A percentile compares a stretch with the other conserved stretches of the same genome.
These are phyloP conservation scores for Larimichthys crocea DNA, from an alignment of 2,113 vertebrate genomes.

Conservation along the genomic window DNA sequence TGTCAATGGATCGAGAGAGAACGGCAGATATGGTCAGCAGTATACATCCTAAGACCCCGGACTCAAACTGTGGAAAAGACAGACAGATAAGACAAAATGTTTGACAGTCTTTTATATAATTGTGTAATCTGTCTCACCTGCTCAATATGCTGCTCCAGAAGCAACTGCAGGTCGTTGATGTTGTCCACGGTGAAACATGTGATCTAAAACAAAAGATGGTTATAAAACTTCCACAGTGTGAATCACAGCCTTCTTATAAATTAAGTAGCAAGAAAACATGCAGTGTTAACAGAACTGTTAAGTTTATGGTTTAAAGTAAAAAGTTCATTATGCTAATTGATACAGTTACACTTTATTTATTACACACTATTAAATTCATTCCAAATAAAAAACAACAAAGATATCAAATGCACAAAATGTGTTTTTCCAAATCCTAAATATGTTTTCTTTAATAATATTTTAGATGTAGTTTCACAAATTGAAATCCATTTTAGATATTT, in stretches of 20 bases:
- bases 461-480: not conserved
- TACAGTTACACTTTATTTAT: not conserved
- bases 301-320: not conserved
- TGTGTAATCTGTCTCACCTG: slow-evolving; percentile 82
- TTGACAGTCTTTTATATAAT: no score
- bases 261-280: not conserved
- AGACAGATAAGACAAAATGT: not conserved
- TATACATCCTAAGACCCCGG: slow-evolving; percentile 89
- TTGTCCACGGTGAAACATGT: slow-evolving; percentile 82
- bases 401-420: not conserved
- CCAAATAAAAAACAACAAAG: not conserved
- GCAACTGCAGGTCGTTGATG: slow-evolving; percentile 84
- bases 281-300: not conserved
- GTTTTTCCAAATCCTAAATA: not conserved
- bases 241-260: not conserved
- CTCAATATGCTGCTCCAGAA: slow-evolving; percentile 88
- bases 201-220: slow-evolving; percentile 81
- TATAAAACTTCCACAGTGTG: not conserved
- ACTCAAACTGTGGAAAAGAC: slow-evolving; percentile 87
- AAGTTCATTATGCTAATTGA: not conserved
- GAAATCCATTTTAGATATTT: not conserved
- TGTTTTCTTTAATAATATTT: not conserved
- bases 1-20: slow-evolving; percentile 89
- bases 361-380: not conserved
- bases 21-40: slow-evolving; percentile 91